These are phyloP conservation scores for Chaetura pelagica DNA, from an alignment of 2,113 vertebrate genomes.

Conservation along the genomic window DNA sequence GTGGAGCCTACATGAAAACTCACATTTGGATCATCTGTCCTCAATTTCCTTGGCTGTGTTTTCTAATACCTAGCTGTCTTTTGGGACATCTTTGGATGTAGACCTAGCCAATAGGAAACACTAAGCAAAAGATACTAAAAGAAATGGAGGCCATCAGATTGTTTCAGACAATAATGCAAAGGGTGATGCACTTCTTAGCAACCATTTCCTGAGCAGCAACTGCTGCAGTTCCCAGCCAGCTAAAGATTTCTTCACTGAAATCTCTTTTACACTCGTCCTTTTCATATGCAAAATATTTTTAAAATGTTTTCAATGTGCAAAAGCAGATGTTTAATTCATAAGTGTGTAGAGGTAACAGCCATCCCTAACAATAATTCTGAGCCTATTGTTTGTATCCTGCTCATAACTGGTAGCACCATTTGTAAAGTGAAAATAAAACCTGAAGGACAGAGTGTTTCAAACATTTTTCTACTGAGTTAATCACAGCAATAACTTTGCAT, in stretches of 20 bases:
- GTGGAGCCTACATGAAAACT: background rate
- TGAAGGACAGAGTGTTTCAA: background rate
- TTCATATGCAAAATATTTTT: slow-evolving; percentile 34
- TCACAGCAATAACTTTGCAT: background rate
- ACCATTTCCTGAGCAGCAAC: background rate
- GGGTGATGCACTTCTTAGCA: background rate
- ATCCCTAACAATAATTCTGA: background rate
- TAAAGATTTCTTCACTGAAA: background rate
- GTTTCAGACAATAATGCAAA: background rate
- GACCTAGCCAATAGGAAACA: background rate
- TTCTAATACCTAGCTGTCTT: background rate
- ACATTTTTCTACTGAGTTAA: slow-evolving; percentile 2
- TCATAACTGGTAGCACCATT: background rate
- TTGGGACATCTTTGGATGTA: background rate
- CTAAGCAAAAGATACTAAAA: background rate
- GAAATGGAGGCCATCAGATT: background rate
- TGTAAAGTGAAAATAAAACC: background rate
- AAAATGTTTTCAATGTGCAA: background rate
- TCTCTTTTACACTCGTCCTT: background rate
- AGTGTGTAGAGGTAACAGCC: slow-evolving; percentile 13
- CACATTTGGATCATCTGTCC: background rate
- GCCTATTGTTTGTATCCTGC: slow-evolving; percentile 3
- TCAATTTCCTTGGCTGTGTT: background rate
- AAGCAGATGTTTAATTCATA: slow-evolving; percentile 48
- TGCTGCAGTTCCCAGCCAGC: background rate